Evolutionary conservation across 92 coral and sea anemone species (phyloP).

Genomic region (Phymanthus crucifer): DNA sequence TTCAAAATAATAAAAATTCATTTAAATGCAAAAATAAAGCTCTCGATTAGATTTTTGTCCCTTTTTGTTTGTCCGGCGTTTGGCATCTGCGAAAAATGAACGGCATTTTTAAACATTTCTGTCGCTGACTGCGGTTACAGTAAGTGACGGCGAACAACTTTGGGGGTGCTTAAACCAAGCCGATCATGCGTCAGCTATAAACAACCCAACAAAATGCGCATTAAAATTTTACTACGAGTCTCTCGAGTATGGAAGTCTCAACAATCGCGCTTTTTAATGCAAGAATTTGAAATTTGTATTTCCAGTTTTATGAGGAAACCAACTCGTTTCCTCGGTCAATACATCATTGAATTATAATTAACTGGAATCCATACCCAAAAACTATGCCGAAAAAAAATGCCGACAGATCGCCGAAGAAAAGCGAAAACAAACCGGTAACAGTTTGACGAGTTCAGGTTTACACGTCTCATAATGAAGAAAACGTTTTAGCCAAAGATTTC

Average conservation of each 20-base stretch:
- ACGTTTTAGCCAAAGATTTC: too few relatives aligned
- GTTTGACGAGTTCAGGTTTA: neutral
- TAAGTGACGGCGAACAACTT: slow-evolving; percentile 8
- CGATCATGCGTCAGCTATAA: slow-evolving; percentile 5
- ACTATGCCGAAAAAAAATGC: neutral
- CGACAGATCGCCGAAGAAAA: too few relatives aligned
- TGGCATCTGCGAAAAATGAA: neutral
- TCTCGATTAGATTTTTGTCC: neutral
- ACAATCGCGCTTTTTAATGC: neutral
- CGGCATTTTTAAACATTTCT: neutral
- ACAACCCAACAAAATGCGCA: neutral
- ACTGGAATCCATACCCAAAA: slow-evolving; percentile 9
- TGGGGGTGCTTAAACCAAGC: slow-evolving; percentile 7
- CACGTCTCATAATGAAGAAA: neutral
- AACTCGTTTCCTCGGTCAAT: neutral
- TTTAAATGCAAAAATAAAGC: neutral
- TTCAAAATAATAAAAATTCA: neutral
- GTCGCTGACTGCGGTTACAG: slow-evolving; percentile 22
- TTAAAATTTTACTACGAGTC: neutral
- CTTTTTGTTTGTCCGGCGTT: neutral
- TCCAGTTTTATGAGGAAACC: neutral
- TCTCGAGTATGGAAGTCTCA: neutral
- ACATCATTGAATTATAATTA: neutral
- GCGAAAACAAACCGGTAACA: neutral
- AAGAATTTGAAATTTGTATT: slow-evolving; percentile 3